phyloP scores from a whole-genome alignment of 2,888 invertebrate species.

The Agrotis ipsilon region DNA sequence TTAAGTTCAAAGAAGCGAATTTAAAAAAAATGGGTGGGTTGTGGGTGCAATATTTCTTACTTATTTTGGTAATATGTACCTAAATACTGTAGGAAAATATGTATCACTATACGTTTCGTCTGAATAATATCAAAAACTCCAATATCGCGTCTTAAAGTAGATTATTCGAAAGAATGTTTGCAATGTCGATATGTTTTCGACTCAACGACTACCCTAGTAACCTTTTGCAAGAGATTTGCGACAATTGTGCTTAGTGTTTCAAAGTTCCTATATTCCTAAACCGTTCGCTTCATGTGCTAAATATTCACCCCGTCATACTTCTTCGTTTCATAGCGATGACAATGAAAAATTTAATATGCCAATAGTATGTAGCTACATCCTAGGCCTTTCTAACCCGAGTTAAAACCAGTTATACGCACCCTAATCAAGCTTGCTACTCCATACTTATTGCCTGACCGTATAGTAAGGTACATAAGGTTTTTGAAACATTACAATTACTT shows the following conservation, averaged over 20 bases:
- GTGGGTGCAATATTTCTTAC: conserved; percentile 38
- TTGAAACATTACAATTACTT: conserved; percentile 3
- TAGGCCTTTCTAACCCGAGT: background rate
- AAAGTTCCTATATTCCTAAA: background rate
- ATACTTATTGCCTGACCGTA: background rate
- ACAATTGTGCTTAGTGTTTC: background rate
- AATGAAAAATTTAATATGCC: too few species aligned
- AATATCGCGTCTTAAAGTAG: conserved; percentile 16
- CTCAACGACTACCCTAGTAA: conserved; percentile 5
- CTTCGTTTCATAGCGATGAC: background rate
- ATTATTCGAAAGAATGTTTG: conserved; percentile 39
- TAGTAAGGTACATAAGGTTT: background rate
- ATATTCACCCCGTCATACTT: background rate
- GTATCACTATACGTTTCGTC: conserved; percentile 70
- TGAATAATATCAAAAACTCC: conserved; percentile 50
- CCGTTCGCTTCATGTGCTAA: too few species aligned
- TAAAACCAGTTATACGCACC: background rate
- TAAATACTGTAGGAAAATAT: conserved; percentile 54
- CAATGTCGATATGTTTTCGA: conserved; percentile 40
- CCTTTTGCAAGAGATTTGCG: conserved; percentile 3
- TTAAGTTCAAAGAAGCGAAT: background rate
- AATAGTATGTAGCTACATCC: too few species aligned
- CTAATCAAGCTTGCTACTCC: background rate
- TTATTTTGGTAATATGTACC: conserved; percentile 49
- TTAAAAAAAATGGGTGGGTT: background rate